A percentile compares a stretch with the other conserved stretches of the same genome.
These are phyloP conservation scores for Drosophila mojavensis DNA, from an alignment of 1,140 invertebrate genomes.

Conservation along the genomic window DNA sequence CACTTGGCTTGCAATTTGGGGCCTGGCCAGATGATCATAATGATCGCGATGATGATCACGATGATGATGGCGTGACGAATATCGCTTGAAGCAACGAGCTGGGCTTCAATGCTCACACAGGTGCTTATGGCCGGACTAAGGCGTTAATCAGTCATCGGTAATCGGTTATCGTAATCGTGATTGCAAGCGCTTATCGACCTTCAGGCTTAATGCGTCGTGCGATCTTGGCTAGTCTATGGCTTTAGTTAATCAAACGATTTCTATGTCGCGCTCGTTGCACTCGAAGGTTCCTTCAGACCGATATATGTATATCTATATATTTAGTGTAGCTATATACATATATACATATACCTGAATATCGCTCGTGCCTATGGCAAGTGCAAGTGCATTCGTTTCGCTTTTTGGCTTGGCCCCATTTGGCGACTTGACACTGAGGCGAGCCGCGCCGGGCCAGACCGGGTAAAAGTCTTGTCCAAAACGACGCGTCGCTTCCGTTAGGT, in stretches of 20 bases:
- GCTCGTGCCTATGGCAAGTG: background rate
- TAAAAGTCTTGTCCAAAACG: conserved; percentile 36
- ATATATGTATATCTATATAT: conserved; percentile 20
- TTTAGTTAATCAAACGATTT: conserved; percentile 68
- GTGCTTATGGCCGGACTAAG: background rate
- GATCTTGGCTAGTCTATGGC: conserved; percentile 48
- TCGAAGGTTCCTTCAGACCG: conserved; percentile 35
- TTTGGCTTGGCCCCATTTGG: conserved; percentile 27
- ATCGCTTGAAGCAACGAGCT: background rate
- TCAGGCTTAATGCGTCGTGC: conserved; percentile 72
- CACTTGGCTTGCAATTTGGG: conserved; percentile 41
- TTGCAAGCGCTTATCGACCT: conserved; percentile 29
- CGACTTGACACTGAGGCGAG: conserved; percentile 46
- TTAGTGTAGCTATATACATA: background rate
- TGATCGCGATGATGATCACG: background rate
- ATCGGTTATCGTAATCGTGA: conserved; percentile 26
- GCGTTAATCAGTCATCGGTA: background rate
- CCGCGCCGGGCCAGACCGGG: background rate
- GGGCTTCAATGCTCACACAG: background rate
- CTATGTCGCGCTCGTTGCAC: conserved; percentile 60
- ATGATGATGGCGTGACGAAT: conserved; percentile 9
- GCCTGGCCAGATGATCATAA: background rate
- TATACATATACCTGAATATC: background rate
- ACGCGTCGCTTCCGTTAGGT: conserved; percentile 62
- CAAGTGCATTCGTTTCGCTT: conserved; percentile 24